These are phyloP conservation scores for Damaliscus lunatus DNA, from an alignment of 2,113 vertebrate species.

Conservation along the genomic window DNA sequence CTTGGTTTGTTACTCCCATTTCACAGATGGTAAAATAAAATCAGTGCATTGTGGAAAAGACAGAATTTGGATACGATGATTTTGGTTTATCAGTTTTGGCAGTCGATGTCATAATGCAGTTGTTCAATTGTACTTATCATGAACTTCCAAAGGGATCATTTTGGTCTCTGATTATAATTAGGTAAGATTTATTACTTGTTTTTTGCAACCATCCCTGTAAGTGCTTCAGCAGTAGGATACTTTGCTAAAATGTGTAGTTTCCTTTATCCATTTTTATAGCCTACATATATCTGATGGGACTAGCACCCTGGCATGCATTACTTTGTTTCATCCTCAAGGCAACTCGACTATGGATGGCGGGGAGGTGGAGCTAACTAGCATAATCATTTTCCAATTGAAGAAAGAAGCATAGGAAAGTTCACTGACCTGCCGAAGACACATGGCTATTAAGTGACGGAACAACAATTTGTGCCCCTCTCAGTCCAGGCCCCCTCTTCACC, in stretches of 20 bases:
- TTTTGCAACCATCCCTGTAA: neutral
- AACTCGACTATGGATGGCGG: accelerated
- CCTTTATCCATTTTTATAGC: neutral
- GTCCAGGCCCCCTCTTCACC: neutral
- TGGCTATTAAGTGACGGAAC: neutral
- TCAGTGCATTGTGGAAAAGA: neutral
- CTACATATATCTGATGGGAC: neutral
- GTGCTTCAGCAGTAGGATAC: neutral
- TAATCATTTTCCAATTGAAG: neutral
- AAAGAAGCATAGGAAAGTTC: neutral
- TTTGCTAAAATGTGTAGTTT: neutral
- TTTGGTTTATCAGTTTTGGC: neutral
- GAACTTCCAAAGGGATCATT: neutral
- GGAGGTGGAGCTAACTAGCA: neutral
- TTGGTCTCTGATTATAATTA: neutral
- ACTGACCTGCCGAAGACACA: neutral
- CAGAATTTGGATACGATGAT: neutral
- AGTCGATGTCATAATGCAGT: neutral
- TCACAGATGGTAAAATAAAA: neutral
- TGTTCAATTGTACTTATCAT: neutral
- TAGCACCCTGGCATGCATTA: neutral
- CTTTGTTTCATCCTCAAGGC: neutral
- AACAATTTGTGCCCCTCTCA: neutral
- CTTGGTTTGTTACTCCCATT: neutral
- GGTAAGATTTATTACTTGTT: neutral